Conservation (phyloP, 2,888 invertebrate genomes). For the Sinohyriopsis cumingii region DNA sequence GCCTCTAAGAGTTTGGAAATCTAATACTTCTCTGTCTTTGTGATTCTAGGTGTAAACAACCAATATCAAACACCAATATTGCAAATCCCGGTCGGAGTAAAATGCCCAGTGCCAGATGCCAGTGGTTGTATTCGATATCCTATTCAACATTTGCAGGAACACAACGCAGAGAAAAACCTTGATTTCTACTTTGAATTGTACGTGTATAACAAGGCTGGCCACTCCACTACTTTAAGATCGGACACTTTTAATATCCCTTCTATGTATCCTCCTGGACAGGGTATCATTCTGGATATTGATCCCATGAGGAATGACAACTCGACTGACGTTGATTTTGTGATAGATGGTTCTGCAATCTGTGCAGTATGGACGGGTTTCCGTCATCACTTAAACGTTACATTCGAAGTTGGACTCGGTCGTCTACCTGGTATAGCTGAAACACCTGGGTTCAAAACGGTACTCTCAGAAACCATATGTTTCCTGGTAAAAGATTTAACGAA, state of each 20-base stretch:
- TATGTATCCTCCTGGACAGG: constrained; percentile 15
- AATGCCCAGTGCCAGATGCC: background rate
- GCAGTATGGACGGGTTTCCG: constrained; percentile 13
- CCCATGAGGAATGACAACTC: background rate
- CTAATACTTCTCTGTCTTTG: too few relatives aligned
- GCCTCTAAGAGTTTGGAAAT: too few relatives aligned
- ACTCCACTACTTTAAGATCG: constrained; percentile 20
- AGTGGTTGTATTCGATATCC: constrained; percentile 16
- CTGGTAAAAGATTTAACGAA: constrained; percentile 6
- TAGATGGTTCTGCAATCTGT: constrained; percentile 9
- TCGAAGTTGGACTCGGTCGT: constrained; percentile 17
- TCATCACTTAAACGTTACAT: constrained; percentile 11
- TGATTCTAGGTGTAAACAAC: too few relatives aligned
- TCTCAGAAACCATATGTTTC: background rate
- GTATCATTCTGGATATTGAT: constrained; percentile 17
- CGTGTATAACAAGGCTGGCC: constrained; percentile 35
- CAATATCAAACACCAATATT: too few relatives aligned
- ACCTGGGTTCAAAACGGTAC: background rate
- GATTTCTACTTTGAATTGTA: constrained; percentile 26
- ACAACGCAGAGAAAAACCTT: constrained; percentile 12
- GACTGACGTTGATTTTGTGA: constrained; percentile 11
- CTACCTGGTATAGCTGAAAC: constrained; percentile 7
- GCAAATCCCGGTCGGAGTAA: too few relatives aligned
- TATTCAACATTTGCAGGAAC: constrained; percentile 7
- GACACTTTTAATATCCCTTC: constrained; percentile 16